Conservation (phyloP, 2,888 invertebrate genomes). For the Tromatobia lineatoria region DNA sequence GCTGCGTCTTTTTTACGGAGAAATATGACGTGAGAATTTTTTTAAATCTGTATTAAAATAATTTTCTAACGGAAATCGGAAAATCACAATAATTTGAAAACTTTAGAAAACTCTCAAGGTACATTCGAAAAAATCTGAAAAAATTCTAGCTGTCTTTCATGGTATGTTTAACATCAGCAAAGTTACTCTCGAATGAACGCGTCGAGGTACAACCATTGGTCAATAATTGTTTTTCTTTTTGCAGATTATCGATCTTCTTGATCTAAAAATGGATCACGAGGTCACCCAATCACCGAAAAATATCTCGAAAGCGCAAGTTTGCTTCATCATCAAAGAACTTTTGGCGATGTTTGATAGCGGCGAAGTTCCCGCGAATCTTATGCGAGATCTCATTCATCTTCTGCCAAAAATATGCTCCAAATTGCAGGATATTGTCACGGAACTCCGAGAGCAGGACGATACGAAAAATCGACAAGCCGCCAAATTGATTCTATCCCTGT, state of each 20-base stretch:
- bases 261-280: conserved; percentile 74
- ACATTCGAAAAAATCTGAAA: no score
- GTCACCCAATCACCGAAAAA: conserved; percentile 70
- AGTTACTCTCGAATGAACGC: no score
- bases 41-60: no score
- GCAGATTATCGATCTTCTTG: conserved; percentile 80
- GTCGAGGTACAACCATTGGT: no score
- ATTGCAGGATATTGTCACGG: conserved; percentile 83
- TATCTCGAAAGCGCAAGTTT: conserved; percentile 81
- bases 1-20: background rate
- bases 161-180: no score
- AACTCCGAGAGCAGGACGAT: conserved; percentile 75
- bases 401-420: conserved; percentile 86
- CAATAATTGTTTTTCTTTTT: conserved; percentile 26
- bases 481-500: conserved; percentile 87
- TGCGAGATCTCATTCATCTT: conserved; percentile 83
- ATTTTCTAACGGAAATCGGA: no score
- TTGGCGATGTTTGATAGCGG: conserved; percentile 79
- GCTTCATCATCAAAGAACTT: conserved; percentile 82
- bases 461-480: conserved; percentile 85
- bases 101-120: no score
- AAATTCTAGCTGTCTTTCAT: no score
- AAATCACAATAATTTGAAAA: no score
- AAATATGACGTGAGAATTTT: no score
- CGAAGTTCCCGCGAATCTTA: conserved; percentile 74